These are phyloP conservation scores for Sinosuthora webbiana DNA, from an alignment of 2,113 vertebrate genomes.

Conservation along the genomic window DNA sequence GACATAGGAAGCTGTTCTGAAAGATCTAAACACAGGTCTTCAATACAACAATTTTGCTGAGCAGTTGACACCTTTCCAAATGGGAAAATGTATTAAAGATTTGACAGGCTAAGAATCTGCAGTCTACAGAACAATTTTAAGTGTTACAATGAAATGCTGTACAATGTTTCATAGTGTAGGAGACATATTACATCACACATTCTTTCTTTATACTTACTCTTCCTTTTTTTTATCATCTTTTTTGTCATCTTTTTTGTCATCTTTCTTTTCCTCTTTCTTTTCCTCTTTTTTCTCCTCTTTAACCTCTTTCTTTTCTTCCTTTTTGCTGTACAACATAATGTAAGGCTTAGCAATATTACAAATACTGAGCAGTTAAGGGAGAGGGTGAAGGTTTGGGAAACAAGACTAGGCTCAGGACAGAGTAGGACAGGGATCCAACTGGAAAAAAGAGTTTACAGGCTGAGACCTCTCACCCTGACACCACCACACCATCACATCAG, in stretches of 20 bases:
- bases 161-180: background rate
- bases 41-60: background rate
- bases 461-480: background rate
- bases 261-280: constrained; percentile 73
- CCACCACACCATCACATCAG: background rate
- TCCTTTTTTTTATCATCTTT: constrained; percentile 74
- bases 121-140: background rate
- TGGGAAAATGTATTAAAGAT: background rate
- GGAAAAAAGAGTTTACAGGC: background rate
- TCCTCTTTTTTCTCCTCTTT: constrained; percentile 78
- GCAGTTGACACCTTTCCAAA: background rate
- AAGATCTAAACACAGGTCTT: background rate
- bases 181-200: background rate
- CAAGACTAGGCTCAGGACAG: background rate
- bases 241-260: constrained; percentile 80
- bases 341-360: constrained; percentile 21
- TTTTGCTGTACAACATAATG: constrained; percentile 81
- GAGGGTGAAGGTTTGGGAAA: background rate
- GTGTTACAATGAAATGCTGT: background rate
- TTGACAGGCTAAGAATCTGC: background rate
- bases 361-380: background rate
- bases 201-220: constrained; percentile 70
- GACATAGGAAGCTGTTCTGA: background rate
- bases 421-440: background rate
- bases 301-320: constrained; percentile 80